Evolutionary conservation across 1,140 invertebrate species (phyloP).

Genomic region (Caenorhabditis briggsae): DNA sequence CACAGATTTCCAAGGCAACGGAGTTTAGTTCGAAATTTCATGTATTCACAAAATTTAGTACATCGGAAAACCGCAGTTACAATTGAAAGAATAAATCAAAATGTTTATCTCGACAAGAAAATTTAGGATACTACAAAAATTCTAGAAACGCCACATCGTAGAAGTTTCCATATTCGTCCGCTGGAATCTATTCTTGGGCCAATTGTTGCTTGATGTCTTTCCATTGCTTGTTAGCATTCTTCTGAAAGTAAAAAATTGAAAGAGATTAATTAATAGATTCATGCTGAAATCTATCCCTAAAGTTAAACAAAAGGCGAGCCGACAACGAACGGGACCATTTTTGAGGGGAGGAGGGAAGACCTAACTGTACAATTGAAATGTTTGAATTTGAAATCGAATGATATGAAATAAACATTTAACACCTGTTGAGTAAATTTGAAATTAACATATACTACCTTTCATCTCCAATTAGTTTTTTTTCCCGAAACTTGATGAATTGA

Average conservation of each 20-base stretch:
- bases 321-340: no score
- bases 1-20: neutral
- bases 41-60: constrained; percentile 4
- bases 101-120: constrained; percentile 44
- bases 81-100: neutral
- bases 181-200: constrained; percentile 39
- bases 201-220: constrained; percentile 65
- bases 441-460: no score
- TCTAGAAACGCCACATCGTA: neutral
- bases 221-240: constrained; percentile 67
- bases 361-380: no score
- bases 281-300: no score
- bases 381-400: no score
- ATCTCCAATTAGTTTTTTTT: no score
- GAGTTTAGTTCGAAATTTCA: neutral
- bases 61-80: neutral
- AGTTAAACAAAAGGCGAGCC: no score
- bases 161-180: neutral
- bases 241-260: constrained; percentile 58
- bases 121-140: constrained; percentile 25
- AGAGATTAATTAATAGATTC: no score
- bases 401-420: no score
- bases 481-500: no score
- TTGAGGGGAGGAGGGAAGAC: no score
- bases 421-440: no score